A percentile compares a stretch with the other conserved stretches of the same genome.
Conservation (phyloP, 2,797 vertebrate species). For the Luscinia luscinia region DNA sequence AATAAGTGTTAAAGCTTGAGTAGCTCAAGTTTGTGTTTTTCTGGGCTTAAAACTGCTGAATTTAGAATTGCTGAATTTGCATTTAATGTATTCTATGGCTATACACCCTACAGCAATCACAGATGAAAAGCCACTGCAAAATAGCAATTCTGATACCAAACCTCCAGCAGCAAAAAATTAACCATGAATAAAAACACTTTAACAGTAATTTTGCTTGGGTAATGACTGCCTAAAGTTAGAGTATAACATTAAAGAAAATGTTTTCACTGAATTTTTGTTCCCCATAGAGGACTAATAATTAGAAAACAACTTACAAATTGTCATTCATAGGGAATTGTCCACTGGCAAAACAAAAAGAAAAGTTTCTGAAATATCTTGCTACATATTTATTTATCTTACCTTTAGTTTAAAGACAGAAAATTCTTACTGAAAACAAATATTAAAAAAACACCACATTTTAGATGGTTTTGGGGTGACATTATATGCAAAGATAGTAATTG, state of each 20-base stretch:
- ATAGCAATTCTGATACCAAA: neutral
- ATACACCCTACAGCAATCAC: conserved; percentile 1
- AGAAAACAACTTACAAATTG: neutral
- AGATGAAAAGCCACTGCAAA: neutral
- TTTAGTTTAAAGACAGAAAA: neutral
- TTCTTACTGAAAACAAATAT: neutral
- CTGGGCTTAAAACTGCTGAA: neutral
- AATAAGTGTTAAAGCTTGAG: neutral
- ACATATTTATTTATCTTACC: neutral
- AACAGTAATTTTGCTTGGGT: neutral
- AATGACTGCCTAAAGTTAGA: neutral
- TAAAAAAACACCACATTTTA: neutral
- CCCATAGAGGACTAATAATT: neutral
- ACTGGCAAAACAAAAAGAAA: neutral
- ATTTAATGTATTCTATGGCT: neutral
- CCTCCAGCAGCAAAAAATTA: neutral
- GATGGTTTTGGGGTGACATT: neutral
- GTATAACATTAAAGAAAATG: neutral
- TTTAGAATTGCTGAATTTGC: conserved; percentile 26
- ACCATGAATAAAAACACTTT: neutral
- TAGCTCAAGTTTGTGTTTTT: neutral
- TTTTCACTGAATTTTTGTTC: neutral
- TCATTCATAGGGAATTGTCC: neutral
- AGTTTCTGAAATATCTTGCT: neutral
- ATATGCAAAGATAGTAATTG: neutral